Evolutionary conservation across 2,888 invertebrate genomes (phyloP), one percentile per base, ranked within the genome.

Genomic region (Pasiphila rectangulata): DNA sequence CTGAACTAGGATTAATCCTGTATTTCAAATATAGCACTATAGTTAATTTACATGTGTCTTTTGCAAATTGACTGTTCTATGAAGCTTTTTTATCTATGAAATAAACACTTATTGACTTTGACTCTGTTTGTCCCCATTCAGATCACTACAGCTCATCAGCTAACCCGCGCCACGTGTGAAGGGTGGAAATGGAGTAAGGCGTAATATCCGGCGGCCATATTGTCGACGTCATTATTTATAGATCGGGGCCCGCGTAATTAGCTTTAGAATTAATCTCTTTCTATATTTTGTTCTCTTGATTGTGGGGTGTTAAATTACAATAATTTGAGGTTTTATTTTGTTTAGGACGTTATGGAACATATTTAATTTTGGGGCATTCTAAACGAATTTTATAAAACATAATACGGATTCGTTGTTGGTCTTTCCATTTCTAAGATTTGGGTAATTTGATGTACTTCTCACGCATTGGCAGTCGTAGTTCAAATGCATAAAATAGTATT

Each of bases 141-240:
- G 32, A 9, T 1, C 32, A 37, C 43, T 40, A 46, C 34, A 44
- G 40, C 43, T 54, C 51, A 58, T 58, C 56, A 58, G 41, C 13
- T 40, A 48, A 54, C 27, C 45, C 48, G 19, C 41, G 55, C 45
- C 57, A 57, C 57, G 57, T 55, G 57, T 46, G 46, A 9, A 9
- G 51, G 49, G 56, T 39, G 44, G 54, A 49, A 59, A 59, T 44
- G 51, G 46, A 56, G 36, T 20, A 30, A 36, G 32, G 12, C 36
- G 27, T 38, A 32, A 45, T 37, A 45, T 45, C 37, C 45, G 30
- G 19, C 61, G 50, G 63, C 63, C 72, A 67, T 67, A 63, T 64
- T 71, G 66, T 63, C 59, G 59, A 55, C 61, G 64, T 68, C 72
- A 69, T 75, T 72, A 75, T 69, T 64, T 63, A 59, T 59, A 54